Percentiles rank a stretch among this genome's conserved stretches.
Evolutionary conservation across 2,113 vertebrate species (phyloP).

Genomic region (Pristiophorus japonicus): DNA sequence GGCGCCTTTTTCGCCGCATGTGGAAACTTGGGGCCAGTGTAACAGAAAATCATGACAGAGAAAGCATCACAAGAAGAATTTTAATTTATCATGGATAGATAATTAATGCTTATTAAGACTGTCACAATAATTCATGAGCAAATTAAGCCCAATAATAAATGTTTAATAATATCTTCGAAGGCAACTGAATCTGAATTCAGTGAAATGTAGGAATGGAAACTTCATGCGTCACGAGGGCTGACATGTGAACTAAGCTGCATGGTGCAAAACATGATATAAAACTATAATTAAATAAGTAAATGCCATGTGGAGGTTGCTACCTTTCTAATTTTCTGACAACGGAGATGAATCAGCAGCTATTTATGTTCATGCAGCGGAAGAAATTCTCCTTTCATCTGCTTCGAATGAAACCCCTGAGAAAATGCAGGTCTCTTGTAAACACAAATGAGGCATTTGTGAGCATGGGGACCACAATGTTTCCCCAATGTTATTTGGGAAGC

Average conservation of each 20-base stretch:
- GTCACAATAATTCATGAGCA: background rate
- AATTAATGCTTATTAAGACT: background rate
- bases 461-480: background rate
- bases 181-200: background rate
- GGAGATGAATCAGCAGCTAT: background rate
- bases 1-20: no score
- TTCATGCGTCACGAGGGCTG: background rate
- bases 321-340: background rate
- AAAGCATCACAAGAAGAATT: background rate
- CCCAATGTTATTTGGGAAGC: background rate
- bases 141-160: background rate
- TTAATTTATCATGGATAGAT: background rate
- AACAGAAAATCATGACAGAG: background rate
- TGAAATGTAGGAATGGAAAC: background rate
- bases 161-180: background rate
- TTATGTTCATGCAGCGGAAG: background rate
- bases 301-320: conserved; percentile 1
- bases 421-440: background rate
- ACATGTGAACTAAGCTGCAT: background rate
- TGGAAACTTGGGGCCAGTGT: no score
- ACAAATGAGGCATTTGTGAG: background rate
- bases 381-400: background rate
- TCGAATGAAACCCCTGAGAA: background rate
- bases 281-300: background rate
- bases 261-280: background rate